phyloP scores from a whole-genome alignment of 2,888 invertebrate species.

The Sylvicola cinctus region DNA sequence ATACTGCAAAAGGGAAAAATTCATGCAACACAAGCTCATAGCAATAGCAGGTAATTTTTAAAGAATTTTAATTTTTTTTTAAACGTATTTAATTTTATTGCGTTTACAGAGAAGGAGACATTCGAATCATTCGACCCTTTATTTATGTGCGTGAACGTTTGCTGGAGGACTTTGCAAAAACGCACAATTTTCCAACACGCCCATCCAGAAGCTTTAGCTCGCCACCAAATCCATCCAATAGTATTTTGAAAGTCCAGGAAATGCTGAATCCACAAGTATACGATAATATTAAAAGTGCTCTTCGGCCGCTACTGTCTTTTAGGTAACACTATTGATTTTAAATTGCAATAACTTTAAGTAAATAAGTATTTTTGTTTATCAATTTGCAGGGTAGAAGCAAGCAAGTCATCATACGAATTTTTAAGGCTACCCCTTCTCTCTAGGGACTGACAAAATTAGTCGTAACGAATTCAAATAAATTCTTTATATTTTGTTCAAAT shows the following conservation, averaged over 20 bases:
- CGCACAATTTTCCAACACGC: slow-evolving; percentile 9
- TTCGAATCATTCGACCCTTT: slow-evolving; percentile 70
- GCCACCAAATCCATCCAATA: slow-evolving; percentile 8
- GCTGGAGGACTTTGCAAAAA: slow-evolving; percentile 9
- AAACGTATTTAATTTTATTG: slow-evolving; percentile 6
- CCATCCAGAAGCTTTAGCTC: slow-evolving; percentile 8
- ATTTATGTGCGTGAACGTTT: slow-evolving; percentile 60
- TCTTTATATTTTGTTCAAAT: too few relatives aligned
- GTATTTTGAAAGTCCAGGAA: slow-evolving; percentile 10
- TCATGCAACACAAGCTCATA: slow-evolving; percentile 60
- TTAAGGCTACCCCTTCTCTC: slow-evolving; percentile 7
- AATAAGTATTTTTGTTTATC: not conserved
- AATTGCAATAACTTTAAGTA: too few relatives aligned
- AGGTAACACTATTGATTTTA: too few relatives aligned
- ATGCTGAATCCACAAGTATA: slow-evolving; percentile 10
- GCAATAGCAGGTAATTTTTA: slow-evolving; percentile 23
- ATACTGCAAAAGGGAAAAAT: slow-evolving; percentile 63
- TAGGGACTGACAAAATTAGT: slow-evolving; percentile 5
- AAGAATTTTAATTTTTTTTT: slow-evolving; percentile 1
- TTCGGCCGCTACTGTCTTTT: slow-evolving; percentile 9
- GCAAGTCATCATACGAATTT: slow-evolving; percentile 8
- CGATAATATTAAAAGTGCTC: slow-evolving; percentile 10
- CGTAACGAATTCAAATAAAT: too few relatives aligned
- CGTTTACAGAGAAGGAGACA: slow-evolving; percentile 44
- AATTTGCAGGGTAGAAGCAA: slow-evolving; percentile 7